phyloP scores from a whole-genome alignment of 2,888 invertebrate species.

The Neelides folsomi region DNA sequence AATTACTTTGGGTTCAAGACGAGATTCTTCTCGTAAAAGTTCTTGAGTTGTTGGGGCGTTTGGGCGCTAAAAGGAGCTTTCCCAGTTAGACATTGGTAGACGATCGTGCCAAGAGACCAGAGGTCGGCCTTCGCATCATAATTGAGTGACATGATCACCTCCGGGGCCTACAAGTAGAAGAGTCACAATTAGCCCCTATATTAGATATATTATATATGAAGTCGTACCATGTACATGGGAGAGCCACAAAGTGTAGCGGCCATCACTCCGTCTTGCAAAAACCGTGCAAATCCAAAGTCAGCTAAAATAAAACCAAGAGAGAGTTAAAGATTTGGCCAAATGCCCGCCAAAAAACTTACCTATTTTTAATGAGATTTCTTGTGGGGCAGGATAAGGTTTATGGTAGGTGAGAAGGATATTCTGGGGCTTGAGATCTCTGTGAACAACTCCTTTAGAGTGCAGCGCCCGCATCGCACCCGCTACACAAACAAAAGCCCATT shows the following conservation, averaged over 20 bases:
- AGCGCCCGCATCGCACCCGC: conserved; percentile 96
- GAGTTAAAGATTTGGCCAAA: too few relatives aligned
- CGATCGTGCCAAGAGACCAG: conserved; percentile 97
- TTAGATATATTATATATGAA: too few relatives aligned
- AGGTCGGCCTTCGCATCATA: conserved; percentile 99
- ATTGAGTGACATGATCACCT: conserved; percentile 97
- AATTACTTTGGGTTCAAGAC: conserved; percentile 78
- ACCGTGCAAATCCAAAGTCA: conserved; percentile 98
- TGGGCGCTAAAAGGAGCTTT: conserved; percentile 97
- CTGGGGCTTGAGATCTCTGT: conserved; percentile 97
- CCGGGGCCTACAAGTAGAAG: conserved; percentile 59
- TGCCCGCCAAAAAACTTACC: conserved; percentile 52
- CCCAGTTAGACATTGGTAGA: conserved; percentile 95
- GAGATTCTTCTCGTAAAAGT: conserved; percentile 89
- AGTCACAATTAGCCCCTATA: neutral
- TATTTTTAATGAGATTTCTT: conserved; percentile 87
- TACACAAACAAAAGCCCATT: too few relatives aligned
- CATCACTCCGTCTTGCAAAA: conserved; percentile 97
- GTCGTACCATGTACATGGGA: conserved; percentile 95
- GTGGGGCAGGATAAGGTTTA: conserved; percentile 51
- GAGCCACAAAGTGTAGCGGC: conserved; percentile 98
- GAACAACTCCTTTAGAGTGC: conserved; percentile 94
- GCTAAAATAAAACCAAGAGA: conserved; percentile 46
- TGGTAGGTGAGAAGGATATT: conserved; percentile 89
- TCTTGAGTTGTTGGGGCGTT: conserved; percentile 92